Evolutionary conservation across 2,113 vertebrate genomes (phyloP).

Genomic region (Telmatochromis sp.): DNA sequence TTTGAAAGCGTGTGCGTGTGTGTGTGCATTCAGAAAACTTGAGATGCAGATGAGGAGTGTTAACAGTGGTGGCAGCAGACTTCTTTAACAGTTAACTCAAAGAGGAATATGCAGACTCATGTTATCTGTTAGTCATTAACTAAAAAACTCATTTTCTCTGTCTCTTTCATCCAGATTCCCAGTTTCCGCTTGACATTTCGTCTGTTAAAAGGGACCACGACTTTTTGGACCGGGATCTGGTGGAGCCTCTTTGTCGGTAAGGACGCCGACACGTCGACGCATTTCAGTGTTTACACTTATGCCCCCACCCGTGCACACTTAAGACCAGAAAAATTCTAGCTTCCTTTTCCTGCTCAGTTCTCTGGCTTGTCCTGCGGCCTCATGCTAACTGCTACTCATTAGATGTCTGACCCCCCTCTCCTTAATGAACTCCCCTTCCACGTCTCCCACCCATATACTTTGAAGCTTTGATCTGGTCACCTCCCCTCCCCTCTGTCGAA

Average conservation of each 20-base stretch:
- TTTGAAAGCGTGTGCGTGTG: background rate
- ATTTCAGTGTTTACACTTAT: background rate
- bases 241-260: constrained; percentile 96
- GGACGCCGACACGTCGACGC: background rate
- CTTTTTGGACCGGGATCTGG: constrained; percentile 95
- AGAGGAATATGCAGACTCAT: background rate
- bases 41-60: background rate
- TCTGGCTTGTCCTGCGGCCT: background rate
- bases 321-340: background rate
- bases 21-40: background rate
- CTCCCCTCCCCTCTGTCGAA: constrained; percentile 8
- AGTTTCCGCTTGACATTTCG: constrained; percentile 90
- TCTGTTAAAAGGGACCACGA: constrained; percentile 95
- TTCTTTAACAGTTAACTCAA: background rate
- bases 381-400: constrained; percentile 20
- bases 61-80: background rate
- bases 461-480: constrained; percentile 40
- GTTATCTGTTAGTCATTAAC: constrained; percentile 5
- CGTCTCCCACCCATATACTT: constrained; percentile 2
- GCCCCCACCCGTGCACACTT: background rate
- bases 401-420: constrained; percentile 22
- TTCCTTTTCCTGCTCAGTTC: background rate
- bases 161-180: constrained; percentile 76
- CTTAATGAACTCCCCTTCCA: constrained; percentile 47
- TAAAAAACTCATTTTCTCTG: background rate